Evolutionary conservation across 1,140 invertebrate species (phyloP).

Genomic region (Lepidostoma basale): DNA sequence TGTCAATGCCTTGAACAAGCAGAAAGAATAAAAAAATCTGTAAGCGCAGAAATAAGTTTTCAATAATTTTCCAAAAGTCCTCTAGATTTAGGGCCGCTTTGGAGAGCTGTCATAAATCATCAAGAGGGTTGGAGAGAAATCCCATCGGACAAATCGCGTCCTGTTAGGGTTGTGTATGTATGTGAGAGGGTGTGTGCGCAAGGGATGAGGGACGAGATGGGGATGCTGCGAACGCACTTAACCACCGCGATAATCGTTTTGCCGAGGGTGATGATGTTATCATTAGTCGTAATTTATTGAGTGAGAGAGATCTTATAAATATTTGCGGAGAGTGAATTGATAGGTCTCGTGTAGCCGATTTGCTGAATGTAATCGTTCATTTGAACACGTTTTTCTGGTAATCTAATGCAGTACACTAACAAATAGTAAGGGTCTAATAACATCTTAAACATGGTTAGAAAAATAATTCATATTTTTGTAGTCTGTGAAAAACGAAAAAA

Average conservation of each 20-base stretch:
- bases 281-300: slow-evolving; percentile 29
- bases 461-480: too few relatives aligned
- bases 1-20: too few relatives aligned
- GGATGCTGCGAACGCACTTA: slow-evolving; percentile 13
- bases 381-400: not conserved
- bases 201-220: not conserved
- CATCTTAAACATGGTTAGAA: too few relatives aligned
- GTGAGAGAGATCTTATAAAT: slow-evolving; percentile 26
- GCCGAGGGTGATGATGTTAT: slow-evolving; percentile 24
- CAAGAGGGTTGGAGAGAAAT: slow-evolving; percentile 18
- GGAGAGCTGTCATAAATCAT: slow-evolving; percentile 32
- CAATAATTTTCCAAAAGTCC: too few relatives aligned
- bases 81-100: not conserved
- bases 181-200: not conserved
- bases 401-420: too few relatives aligned
- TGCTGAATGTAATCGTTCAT: not conserved
- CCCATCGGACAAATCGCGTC: slow-evolving; percentile 19
- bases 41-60: too few relatives aligned
- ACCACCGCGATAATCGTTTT: slow-evolving; percentile 20
- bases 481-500: too few relatives aligned
- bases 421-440: too few relatives aligned
- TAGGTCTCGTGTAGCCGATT: not conserved
- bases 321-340: slow-evolving; percentile 15
- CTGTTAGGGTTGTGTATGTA: not conserved
- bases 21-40: too few relatives aligned